A percentile compares a stretch with the other conserved stretches of the same genome.
Conservation (phyloP, 2,888 invertebrate species). For the Dolichopus griseipennis region DNA sequence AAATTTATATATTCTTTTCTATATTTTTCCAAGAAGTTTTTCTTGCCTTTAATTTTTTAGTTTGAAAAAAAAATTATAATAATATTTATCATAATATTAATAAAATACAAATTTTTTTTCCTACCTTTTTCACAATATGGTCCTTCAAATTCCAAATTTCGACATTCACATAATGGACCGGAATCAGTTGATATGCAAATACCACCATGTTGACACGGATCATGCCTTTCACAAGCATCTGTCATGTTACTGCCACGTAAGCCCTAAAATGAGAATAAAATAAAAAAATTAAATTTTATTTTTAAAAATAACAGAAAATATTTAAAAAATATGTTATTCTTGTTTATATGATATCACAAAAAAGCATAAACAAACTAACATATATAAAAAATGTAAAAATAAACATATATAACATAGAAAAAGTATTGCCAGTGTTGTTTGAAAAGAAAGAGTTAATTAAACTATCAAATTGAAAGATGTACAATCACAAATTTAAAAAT, state of each 20-base stretch:
- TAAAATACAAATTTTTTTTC: not conserved
- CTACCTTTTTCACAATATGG: constrained; percentile 89
- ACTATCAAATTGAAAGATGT: too few species aligned
- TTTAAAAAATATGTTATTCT: too few species aligned
- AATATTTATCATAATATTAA: not conserved
- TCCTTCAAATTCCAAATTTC: constrained; percentile 86
- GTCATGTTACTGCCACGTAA: constrained; percentile 58
- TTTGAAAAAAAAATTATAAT: not conserved
- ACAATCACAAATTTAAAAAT: too few species aligned
- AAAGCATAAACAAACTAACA: too few species aligned
- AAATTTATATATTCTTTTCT: not conserved
- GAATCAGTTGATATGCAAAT: constrained; percentile 93
- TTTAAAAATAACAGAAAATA: too few species aligned
- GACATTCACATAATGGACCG: constrained; percentile 91
- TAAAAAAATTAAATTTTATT: constrained; percentile 7
- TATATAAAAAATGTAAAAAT: too few species aligned
- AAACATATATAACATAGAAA: too few species aligned
- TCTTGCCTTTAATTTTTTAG: not conserved
- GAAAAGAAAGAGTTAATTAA: too few species aligned
- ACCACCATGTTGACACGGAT: constrained; percentile 91
- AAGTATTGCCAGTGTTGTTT: too few species aligned
- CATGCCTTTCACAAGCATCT: constrained; percentile 76
- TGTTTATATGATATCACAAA: too few species aligned
- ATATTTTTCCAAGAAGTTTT: not conserved
- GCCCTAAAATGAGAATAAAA: not conserved